Base-by-base conservation (phyloP, 1,140 invertebrate species). In the Penaeus japonicus region DNA sequence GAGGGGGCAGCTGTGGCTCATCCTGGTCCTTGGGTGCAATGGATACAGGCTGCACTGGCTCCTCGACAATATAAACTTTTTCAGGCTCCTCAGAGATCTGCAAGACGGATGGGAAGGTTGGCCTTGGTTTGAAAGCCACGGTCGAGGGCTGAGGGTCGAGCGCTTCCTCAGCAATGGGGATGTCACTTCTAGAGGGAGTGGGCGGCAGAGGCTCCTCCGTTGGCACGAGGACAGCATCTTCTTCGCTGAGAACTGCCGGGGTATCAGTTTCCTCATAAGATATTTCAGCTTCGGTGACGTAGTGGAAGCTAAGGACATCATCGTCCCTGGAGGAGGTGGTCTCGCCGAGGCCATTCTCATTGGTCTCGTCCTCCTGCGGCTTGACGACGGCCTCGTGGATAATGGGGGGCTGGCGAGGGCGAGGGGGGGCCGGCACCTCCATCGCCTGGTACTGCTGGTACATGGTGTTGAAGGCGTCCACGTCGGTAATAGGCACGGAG, bases 401-500 rank as follows among this genome's bases (percentile, higher is more conserved):
- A 30, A 24, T 27, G 24, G 70, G 18, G 35, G 70, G 27, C 70
- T 73, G 27, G 27, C 27, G 27, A 17, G 70, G 10, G 12, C 30
- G 27, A 73, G 70, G 20, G 4, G 70, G 70, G 27, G 27, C 70
- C 20, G 54, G 53, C 22, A 53, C 57, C 57, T 62, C 59, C 39
- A 84, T 73, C 35, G 55, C 22, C 57, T 89, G 87, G 82, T 89
- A 89, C 22, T 84, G 65, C 18, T 84, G 73, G 57, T 89, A 89
- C 87, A 89, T 89, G 22, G 87, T 53, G 47, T 89, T 84, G 47
- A 89, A 89, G 2, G 87, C 87, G 30, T 89, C 83, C 32, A 70
- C 82, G 47, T 89, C 57, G 17, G 82, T 89, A 82, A 89, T 89
- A 5, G 87, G 87, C 18, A 89, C 65, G 15, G 82, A 85, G 75